Evolutionary conservation across 2,797 vertebrate species (phyloP), one percentile per base, ranked within the genome.

Genomic region (Syngnathus rostellatus): DNA sequence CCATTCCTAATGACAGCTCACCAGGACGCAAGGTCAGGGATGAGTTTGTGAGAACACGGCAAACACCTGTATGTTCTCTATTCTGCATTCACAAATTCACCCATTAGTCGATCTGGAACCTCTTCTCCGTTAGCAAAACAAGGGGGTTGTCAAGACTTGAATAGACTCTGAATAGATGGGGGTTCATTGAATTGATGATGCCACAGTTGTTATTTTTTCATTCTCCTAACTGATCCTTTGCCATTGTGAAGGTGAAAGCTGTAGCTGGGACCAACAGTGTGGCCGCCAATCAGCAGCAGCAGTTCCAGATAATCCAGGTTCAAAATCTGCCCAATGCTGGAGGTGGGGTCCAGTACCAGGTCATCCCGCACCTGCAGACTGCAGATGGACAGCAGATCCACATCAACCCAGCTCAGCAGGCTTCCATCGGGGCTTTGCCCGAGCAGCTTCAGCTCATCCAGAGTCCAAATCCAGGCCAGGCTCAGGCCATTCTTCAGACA

Each of bases 371-470:
- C 76, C 89, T 98, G 82, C 97, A 99, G 87, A 93, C 97, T 4
- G 89, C 95, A 0, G 97, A 98, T 79, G 93, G 96, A 72, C 96
- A 98, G 85, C 96, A 97, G 83, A 93, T 98, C 86, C 96, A 99
- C 65, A 91, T 98, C 81, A 94, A 90, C 83, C 89, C 95, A 16
- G 89, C 91, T 73, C 94, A 89, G 68, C 46, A 92, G 48, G 83
- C 93, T 59, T 90, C 94, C 80, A 89, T 97, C 12, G 87, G 87
- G 8, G 60, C 82, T 21, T 79, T 92, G 41, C 86, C 93, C 50
- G 97, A 99, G 64, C 96, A 97, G 85, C 94, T 99, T 78, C 97
- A 99, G 86, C 93, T 99, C 80, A 95, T 98, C 83, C 92, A 94
- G 80, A 91, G 94, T 62, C 92, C 90, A 57, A 94, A 91, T 90